Base-by-base conservation (phyloP, 2,888 invertebrate genomes). In the Phaedon cochleariae region DNA sequence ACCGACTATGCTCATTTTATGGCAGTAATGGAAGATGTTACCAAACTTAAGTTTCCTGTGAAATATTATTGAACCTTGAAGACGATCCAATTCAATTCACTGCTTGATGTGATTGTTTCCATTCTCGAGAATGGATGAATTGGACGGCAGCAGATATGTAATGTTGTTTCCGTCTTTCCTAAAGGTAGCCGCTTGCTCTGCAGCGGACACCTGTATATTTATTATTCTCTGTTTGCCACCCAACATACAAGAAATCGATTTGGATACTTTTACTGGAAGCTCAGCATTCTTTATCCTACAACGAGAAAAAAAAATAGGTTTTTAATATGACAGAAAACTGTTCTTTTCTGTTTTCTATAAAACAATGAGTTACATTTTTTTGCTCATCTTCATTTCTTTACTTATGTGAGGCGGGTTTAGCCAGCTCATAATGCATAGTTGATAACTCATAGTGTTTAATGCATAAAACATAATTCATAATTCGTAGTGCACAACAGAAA, bases 211-310 rank as follows among this genome's bases (percentile, higher is more conserved):
- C 78, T 89, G 87, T 17, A 91, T 85, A 52, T 85, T 83, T 52
- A 92, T 83, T 31, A 86, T 81, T 67, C 87, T 85, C 45, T 89
- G 85, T 84, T 95, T 96, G 73, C 93, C 92, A 54, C 95, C 96
- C 70, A 97, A 86, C 79, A 91, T 93, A 81, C 96, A 96, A 72
- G 91, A 89, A 65, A 96, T 90, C 1, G 89, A 90, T 67, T 90
- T 90, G 41, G 90, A 90, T 20, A 90, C 90, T 59, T 90, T 91
- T 12, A 94, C 93, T 20, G 88, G 84, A 21, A 97, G 82, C 64
- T 95, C 93, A 0, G 86, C 85, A 7, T 89, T 88, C 49, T 90
- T 88, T 62, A 90, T 81, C 82, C 94, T 95, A 82, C 57, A 83
- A 76, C 12, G 41, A 4, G 6, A 34, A 34, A 66, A 75, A 75